Evolutionary conservation across 2,797 vertebrate genomes (phyloP).

Genomic region (Triplophysa bombifrons): DNA sequence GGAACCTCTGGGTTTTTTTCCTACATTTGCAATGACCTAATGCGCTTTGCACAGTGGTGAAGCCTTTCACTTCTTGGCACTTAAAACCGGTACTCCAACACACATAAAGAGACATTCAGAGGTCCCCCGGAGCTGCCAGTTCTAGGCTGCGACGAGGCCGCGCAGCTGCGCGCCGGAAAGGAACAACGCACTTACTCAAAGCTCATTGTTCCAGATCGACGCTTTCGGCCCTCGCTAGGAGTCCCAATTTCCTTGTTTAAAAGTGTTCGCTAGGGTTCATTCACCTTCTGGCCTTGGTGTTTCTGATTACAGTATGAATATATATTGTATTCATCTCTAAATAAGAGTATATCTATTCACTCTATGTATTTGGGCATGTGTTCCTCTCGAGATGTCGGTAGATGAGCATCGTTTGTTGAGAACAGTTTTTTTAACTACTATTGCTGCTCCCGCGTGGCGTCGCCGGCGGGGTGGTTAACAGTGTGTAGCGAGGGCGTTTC

Average conservation of each 20-base stretch:
- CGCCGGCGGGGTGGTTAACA: constrained; percentile 57
- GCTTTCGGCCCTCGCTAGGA: constrained; percentile 42
- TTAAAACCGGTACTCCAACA: constrained; percentile 78
- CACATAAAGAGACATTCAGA: constrained; percentile 79
- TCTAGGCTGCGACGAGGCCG: constrained; percentile 72
- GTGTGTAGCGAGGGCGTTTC: constrained; percentile 70
- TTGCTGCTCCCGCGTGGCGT: constrained; percentile 56
- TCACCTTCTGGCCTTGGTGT: constrained; percentile 74
- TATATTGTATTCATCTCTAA: constrained; percentile 64
- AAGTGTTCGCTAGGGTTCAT: constrained; percentile 60
- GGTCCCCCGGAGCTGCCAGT: constrained; percentile 63
- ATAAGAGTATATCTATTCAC: constrained; percentile 65
- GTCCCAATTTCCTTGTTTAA: constrained; percentile 62
- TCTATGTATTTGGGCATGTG: constrained; percentile 73
- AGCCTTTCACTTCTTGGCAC: constrained; percentile 88
- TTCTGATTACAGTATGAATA: constrained; percentile 57
- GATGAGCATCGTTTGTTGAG: constrained; percentile 62
- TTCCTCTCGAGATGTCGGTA: constrained; percentile 65
- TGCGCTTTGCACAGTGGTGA: constrained; percentile 96
- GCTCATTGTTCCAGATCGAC: constrained; percentile 62
- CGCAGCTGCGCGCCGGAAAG: constrained; percentile 69
- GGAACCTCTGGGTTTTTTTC: constrained; percentile 65
- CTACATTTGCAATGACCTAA: constrained; percentile 89
- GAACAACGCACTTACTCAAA: constrained; percentile 64
- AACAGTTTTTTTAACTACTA: constrained; percentile 74